phyloP scores from a whole-genome alignment of 2,888 invertebrate species.

The Rapana venosa region DNA sequence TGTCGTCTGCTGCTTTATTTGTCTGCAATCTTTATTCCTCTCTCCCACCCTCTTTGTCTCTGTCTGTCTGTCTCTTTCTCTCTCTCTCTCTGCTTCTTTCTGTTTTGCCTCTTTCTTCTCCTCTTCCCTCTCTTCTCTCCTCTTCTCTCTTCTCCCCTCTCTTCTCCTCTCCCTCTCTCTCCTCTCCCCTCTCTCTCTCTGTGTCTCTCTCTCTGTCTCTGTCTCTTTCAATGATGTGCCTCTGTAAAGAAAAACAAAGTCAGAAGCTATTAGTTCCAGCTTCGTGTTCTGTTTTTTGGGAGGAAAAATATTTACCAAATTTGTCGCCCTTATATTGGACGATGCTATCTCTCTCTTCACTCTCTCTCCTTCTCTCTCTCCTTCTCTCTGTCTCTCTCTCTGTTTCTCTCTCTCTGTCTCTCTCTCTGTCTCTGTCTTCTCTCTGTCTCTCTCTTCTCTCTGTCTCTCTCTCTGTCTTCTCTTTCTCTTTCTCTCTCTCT shows the following conservation, averaged over 20 bases:
- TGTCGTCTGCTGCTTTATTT: neutral
- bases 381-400: neutral
- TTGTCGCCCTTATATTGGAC: too few relatives aligned
- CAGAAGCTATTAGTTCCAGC: too few relatives aligned
- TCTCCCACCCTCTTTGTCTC: neutral
- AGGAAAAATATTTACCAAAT: too few relatives aligned
- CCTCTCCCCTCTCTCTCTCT: too few relatives aligned
- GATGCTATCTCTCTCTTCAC: too few relatives aligned
- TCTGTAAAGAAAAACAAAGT: too few relatives aligned
- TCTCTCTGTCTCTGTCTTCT: neutral
- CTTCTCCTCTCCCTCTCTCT: too few relatives aligned
- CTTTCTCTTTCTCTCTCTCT: neutral
- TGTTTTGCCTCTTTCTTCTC: neutral
- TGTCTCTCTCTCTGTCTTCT: neutral
- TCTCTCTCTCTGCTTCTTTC: neutral
- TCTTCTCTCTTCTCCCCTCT: too few relatives aligned
- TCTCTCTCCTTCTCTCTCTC: neutral
- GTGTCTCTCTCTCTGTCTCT: too few relatives aligned
- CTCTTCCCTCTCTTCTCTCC: neutral
- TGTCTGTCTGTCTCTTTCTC: neutral
- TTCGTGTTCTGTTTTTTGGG: too few relatives aligned
- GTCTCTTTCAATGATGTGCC: neutral
- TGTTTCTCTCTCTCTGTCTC: neutral
- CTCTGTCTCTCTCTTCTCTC: neutral
- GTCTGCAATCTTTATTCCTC: neutral